Conservation (phyloP, 2,797 vertebrate genomes). For the Onychomys leucogaster region DNA sequence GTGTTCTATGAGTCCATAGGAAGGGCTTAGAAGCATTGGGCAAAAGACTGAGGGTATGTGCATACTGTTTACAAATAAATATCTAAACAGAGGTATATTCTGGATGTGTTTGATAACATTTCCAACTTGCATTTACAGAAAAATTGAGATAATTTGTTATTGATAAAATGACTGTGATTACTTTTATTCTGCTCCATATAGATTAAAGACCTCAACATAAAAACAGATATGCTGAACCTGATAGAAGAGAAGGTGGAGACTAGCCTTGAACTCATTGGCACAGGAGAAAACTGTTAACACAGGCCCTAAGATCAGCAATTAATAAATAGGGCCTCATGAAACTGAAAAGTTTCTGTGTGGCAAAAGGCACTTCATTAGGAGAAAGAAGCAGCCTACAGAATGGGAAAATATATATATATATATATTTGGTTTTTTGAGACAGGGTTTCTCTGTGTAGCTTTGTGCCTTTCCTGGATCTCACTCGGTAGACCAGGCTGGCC, state of each 20-base stretch:
- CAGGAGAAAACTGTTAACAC: background rate
- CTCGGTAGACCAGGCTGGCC: too few species aligned
- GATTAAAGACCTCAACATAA: background rate
- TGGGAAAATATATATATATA: too few species aligned
- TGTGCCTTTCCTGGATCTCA: too few species aligned
- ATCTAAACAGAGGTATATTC: background rate
- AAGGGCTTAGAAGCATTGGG: background rate
- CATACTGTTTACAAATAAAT: background rate
- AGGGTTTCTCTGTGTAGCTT: too few species aligned
- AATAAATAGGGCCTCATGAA: background rate
- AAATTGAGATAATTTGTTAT: background rate
- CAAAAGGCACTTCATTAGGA: background rate
- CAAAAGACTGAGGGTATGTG: background rate
- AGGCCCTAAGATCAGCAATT: background rate
- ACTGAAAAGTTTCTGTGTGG: background rate
- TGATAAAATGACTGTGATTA: background rate
- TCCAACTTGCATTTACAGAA: background rate
- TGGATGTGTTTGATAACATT: background rate
- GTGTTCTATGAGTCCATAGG: background rate
- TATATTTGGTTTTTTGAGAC: too few species aligned
- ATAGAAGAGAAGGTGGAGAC: background rate
- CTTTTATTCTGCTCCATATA: background rate
- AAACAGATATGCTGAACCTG: background rate
- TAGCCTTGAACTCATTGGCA: background rate
- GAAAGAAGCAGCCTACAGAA: background rate